These are phyloP conservation scores for Athalia rosae DNA, from an alignment of 2,888 invertebrate genomes.

Conservation along the genomic window DNA sequence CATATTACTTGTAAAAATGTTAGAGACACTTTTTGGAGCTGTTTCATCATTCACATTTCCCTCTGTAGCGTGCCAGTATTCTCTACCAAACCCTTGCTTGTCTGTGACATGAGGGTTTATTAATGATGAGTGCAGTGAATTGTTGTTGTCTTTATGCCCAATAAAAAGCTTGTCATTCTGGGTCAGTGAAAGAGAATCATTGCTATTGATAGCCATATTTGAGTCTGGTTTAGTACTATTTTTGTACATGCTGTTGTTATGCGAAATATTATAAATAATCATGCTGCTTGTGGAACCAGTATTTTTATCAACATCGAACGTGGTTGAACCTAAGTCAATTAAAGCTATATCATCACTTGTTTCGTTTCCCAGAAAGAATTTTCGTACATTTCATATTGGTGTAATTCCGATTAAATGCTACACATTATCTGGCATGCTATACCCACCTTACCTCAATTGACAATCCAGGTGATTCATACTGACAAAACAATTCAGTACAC, in stretches of 20 bases:
- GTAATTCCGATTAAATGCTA: too few species aligned
- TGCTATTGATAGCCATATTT: not conserved
- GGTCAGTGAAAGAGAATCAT: conserved; percentile 2
- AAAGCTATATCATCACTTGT: not conserved
- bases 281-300: conserved; percentile 9
- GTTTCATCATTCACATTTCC: not conserved
- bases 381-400: too few species aligned
- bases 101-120: conserved; percentile 2
- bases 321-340: not conserved
- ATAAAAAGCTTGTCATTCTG: not conserved
- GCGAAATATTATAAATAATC: conserved; percentile 20
- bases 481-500: too few species aligned
- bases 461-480: not conserved
- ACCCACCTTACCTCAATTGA: not conserved
- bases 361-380: not conserved
- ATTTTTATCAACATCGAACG: conserved; percentile 16
- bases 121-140: not conserved
- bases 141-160: not conserved
- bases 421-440: too few species aligned
- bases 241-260: conserved; percentile 18
- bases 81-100: not conserved
- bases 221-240: not conserved
- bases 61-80: conserved; percentile 2
- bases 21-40: not conserved
- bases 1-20: not conserved